Conservation (phyloP, 1,140 invertebrate species). For the Lerema accius region DNA sequence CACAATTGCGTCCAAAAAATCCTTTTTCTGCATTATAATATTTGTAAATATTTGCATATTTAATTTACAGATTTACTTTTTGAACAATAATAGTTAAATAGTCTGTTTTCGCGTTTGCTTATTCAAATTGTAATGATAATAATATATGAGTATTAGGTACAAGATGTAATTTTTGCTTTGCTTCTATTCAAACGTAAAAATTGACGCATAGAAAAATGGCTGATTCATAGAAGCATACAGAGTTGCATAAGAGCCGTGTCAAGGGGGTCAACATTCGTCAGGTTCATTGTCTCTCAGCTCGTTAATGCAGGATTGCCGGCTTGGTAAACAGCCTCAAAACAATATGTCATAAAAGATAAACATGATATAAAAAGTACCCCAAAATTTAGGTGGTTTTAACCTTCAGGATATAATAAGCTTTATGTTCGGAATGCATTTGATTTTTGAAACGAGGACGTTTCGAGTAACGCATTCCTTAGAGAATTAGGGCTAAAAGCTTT, state of each 20-base stretch:
- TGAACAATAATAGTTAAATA: too few species aligned
- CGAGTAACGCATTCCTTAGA: constrained; percentile 41
- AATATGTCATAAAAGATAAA: constrained; percentile 62
- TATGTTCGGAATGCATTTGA: constrained; percentile 44
- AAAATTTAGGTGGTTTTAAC: constrained; percentile 60
- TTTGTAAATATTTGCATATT: too few species aligned
- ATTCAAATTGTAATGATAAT: too few species aligned
- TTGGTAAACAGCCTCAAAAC: constrained; percentile 57
- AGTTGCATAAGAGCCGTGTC: constrained; percentile 44
- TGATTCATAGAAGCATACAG: constrained; percentile 54
- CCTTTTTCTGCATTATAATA: too few species aligned
- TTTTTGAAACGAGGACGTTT: constrained; percentile 41
- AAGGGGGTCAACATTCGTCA: constrained; percentile 52
- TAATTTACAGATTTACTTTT: too few species aligned
- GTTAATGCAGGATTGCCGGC: constrained; percentile 49
- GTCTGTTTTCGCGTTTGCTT: too few species aligned
- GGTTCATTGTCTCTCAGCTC: constrained; percentile 63
- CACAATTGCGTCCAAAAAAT: too few species aligned
- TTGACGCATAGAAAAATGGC: constrained; percentile 45
- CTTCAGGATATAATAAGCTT: constrained; percentile 47
- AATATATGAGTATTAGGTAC: neutral
- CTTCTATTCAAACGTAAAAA: constrained; percentile 39
- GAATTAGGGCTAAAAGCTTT: constrained; percentile 45
- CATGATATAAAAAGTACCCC: constrained; percentile 55
- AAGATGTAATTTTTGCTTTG: constrained; percentile 50